Percentiles rank a stretch among this genome's conserved stretches.
phyloP scores from a whole-genome alignment of 2,113 vertebrate genomes.

The Gavia stellata region DNA sequence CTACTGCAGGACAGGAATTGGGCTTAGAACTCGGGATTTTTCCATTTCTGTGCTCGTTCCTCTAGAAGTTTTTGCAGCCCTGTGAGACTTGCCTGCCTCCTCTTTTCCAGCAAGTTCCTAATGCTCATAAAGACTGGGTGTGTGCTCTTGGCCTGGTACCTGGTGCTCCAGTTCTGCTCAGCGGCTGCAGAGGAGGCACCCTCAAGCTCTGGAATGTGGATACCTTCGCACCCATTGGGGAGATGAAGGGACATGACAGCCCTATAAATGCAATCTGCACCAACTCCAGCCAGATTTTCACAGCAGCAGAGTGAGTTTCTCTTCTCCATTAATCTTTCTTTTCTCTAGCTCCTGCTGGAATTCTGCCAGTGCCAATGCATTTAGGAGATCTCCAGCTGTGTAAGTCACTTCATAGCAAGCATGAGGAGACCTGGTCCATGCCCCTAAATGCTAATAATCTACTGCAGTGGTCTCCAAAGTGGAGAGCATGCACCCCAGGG shows the following conservation, averaged over 20 bases:
- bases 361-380: not conserved
- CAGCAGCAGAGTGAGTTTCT: slow-evolving; percentile 90
- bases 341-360: not conserved
- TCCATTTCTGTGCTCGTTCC: not conserved
- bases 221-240: slow-evolving; percentile 78
- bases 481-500: not conserved
- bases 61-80: not conserved
- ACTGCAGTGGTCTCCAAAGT: not conserved
- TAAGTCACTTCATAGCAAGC: not conserved
- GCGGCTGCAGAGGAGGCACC: slow-evolving; percentile 87
- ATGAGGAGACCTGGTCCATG: not conserved
- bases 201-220: slow-evolving; percentile 90
- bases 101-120: slow-evolving; percentile 82
- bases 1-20: not conserved
- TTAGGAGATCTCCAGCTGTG: not conserved
- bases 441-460: not conserved
- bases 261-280: slow-evolving; percentile 90
- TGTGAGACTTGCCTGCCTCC: not conserved
- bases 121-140: slow-evolving; percentile 88
- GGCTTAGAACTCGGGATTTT: not conserved
- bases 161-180: slow-evolving; percentile 77
- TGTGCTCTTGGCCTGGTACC: slow-evolving; percentile 87
- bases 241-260: slow-evolving; percentile 89
- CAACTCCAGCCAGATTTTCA: slow-evolving; percentile 91
- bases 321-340: not conserved